Base-by-base conservation (phyloP, 2,888 invertebrate species). In the Zaprionus lineosus region DNA sequence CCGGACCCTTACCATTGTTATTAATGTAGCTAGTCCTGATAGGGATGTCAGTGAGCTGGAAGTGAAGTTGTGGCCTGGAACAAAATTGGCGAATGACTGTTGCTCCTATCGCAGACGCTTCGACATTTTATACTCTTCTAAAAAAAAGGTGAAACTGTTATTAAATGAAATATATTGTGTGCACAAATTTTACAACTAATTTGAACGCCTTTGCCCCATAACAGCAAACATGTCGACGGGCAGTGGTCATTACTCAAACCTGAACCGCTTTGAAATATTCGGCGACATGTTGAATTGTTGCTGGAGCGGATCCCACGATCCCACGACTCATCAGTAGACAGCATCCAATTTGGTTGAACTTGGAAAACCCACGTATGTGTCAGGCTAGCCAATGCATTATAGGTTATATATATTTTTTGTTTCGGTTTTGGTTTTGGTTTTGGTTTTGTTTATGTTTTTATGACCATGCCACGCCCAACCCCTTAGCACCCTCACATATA, bases 171-270 rank as follows among this genome's bases (percentile, higher is more conserved):
- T 53, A 64, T 68, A 48, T 59, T 51, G 46, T 67, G 68, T 33
- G 44, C 65, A 57, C 43, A 57, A 33, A 76, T 61, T 76, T 84
- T 81, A 84, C 81, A 81, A 64, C 69, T 41, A 60, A 72, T 69
- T 72, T 75, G 34, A 65, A 62, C 76, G 69, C 64, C 61, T 68
- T 52, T 48, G 18, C 39, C n/a, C 9, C n/a, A n/a, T 19, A 39
- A 53, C 46, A 55, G 18, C 33, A 14, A 59, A 51, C 53, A 74
- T 71, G 71, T 74, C 48, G 61, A 44, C 67, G 67, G 79, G 72
- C 76, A 73, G 43, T 26, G 59, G 65, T 60, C 77, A 78, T 78
- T 77, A 78, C 67, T 84, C 77, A 78, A 60, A 48, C 44, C 73
- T 36, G 69, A 76, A 66, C 29, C 56, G 65, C 31, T 76, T 68